Evolutionary conservation across 2,113 vertebrate genomes (phyloP).

Genomic region (Clarias magur): DNA sequence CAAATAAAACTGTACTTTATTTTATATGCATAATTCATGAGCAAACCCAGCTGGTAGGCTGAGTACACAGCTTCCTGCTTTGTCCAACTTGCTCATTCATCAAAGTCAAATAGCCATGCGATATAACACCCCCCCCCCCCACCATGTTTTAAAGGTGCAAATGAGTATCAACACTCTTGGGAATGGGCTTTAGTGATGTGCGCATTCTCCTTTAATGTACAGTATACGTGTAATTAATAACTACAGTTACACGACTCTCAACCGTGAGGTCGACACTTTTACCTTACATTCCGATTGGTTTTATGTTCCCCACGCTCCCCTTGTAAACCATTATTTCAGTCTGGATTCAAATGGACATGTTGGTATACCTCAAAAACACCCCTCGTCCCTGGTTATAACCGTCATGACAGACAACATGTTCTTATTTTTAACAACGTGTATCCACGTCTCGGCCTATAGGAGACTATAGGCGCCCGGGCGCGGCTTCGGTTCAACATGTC

Average conservation of each 20-base stretch:
- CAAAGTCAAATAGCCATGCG: slow-evolving; percentile 31
- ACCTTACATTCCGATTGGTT: background rate
- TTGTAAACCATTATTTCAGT: background rate
- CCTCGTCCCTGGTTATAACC: background rate
- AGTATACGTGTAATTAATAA: slow-evolving; percentile 14
- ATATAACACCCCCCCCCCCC: slow-evolving; percentile 32
- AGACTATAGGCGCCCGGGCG: background rate
- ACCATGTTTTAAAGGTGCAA: slow-evolving; percentile 29
- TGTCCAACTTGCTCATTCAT: slow-evolving; percentile 40
- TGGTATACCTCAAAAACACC: background rate
- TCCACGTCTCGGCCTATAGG: background rate
- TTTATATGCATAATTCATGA: slow-evolving; percentile 44
- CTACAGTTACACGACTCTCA: background rate
- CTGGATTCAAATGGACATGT: background rate
- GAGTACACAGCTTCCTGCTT: slow-evolving; percentile 44
- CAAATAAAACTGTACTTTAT: slow-evolving; percentile 42
- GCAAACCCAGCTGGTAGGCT: slow-evolving; percentile 27
- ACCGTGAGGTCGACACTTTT: background rate
- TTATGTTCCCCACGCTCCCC: background rate
- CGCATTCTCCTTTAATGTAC: background rate
- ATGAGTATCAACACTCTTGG: slow-evolving; percentile 5
- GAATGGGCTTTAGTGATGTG: background rate
- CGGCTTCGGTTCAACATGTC: background rate
- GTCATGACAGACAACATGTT: background rate
- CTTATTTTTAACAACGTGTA: background rate